Evolutionary conservation across 1,140 invertebrate genomes (phyloP), one percentile per base, ranked within the genome.

Genomic region (Babylonia areolata): DNA sequence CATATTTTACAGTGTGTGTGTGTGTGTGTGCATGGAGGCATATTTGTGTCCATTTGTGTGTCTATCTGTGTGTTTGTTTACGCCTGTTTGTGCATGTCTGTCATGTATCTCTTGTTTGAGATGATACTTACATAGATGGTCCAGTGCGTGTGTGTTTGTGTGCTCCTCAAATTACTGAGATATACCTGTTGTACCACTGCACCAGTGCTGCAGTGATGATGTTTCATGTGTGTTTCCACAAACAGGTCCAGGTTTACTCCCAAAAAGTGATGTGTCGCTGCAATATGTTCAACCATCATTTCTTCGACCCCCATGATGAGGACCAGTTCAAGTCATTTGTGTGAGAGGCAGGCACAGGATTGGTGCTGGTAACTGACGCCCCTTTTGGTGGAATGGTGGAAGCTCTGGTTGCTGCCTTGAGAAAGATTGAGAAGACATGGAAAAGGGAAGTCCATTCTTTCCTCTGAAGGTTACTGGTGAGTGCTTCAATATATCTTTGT

Each of bases 251-350:
- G 81, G 97, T 98, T 91, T 96, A 97, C 90, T 94, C 95, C 0
- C 95, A 96, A 0, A 90, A 96, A 33, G 95, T 96, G 90, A 98
- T 96, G 90, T 96, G 96, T 64, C 96, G 96, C 94, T 98, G 97
- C 93, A 98, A 98, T 92, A 96, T 97, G 95, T 98, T 98, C 92
- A 98, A 98, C 91, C 96, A 98, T 94, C 96, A 97, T 91, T 97
- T 98, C 88, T 98, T 98, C 89, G 95, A 96, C 90, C 95, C 95
- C 12, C 88, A 94, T 88, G 94, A 95, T 87, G 95, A 95, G 83
- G 90, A 94, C 85, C 91, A 95, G 2, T 96, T 96, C 85, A 94
- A 95, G 87, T 93, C 95, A 51, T 97, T 97, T 90, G 89, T 97
- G 0, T 81, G 95, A 93, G 87, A 94, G 93, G 90, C 93, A 91